Percentiles rank a stretch among this genome's conserved stretches.
phyloP scores from a whole-genome alignment of 2,113 vertebrate species.

The Entomyzon cyanotis region DNA sequence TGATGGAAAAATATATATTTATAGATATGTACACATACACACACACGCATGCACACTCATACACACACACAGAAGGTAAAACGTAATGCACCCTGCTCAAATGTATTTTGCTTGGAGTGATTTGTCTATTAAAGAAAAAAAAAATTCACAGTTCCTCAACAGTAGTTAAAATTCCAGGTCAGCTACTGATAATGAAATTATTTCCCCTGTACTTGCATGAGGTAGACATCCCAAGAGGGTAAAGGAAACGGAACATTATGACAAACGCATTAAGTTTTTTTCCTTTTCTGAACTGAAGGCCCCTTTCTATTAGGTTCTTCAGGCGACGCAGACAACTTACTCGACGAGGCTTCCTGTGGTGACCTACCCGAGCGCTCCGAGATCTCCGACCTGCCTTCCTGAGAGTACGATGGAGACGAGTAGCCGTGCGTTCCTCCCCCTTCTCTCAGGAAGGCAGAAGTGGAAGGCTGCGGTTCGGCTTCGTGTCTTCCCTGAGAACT shows the following conservation, averaged over 20 bases:
- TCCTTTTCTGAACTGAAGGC: conserved; percentile 89
- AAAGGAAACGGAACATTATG: conserved; percentile 41
- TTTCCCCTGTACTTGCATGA: conserved; percentile 81
- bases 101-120: conserved; percentile 77
- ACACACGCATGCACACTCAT: conserved; percentile 13
- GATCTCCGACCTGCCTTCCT: conserved; percentile 74
- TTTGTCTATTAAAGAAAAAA: conserved; percentile 70
- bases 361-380: conserved; percentile 79
- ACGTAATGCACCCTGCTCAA: conserved; percentile 72
- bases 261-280: conserved; percentile 83
- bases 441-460: conserved; percentile 77
- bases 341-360: conserved; percentile 80
- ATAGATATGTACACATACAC: conserved; percentile 36
- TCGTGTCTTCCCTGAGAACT: conserved; percentile 89
- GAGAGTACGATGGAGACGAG: conserved; percentile 61
- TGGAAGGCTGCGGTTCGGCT: conserved; percentile 81
- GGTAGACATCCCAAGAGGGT: conserved; percentile 80
- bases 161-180: conserved; percentile 80
- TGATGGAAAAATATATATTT: conserved; percentile 50
- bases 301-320: conserved; percentile 88
- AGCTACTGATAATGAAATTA: conserved; percentile 74
- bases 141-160: conserved; percentile 78
- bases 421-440: conserved; percentile 66
- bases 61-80: conserved; percentile 41
- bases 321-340: conserved; percentile 81